Evolutionary conservation across 2,113 vertebrate genomes (phyloP), one percentile per base, ranked within the genome.

Genomic region (Corydoras maculifer): DNA sequence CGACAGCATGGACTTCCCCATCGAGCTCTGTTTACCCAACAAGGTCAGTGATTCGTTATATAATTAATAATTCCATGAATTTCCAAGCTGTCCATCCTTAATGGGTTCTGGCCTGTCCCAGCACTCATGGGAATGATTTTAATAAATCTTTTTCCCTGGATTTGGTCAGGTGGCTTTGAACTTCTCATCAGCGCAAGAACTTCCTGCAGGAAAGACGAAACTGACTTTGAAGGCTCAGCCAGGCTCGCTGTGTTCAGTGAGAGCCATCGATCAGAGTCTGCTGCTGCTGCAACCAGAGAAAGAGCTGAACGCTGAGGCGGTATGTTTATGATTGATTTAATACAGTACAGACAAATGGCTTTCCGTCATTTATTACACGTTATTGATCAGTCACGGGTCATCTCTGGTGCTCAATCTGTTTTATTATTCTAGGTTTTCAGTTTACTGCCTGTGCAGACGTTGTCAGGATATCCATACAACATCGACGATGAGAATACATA

Each of bases 11-110:
- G 82, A 87, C 80, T 91, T 91, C 65, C 54, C 79, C 0, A 54
- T 91, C 75, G 83, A 90, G 70, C 83, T 87, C 0, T 97, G 94
- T 75, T 88, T 96, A 68, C 76, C 66, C 14, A 93, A 96, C 84
- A 91, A 93, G 91, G 94, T 94, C 58, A 32, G 64, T 29, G 55
- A 12, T 53, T 8, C 35, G 0, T 43, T 43, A 43, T 11, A 31
- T 32, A 8, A 10, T n/a, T 14, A 62, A 18, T 58, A 18, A 15
- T 10, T 25, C 14, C 25, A 13, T 13, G n/a, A 29, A 2, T 29
- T 25, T 1, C 50, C 15, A 32, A 53, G 13, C 13, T 14, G 51
- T 3, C 51, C 2, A 2, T 43, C 35, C 35, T 43, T 43, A 43
- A 43, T 43, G 35, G 35, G 7, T 43, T 43, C 35, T 43, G 35